Conservation (phyloP, 2,113 vertebrate species). For the Caracal caracal region DNA sequence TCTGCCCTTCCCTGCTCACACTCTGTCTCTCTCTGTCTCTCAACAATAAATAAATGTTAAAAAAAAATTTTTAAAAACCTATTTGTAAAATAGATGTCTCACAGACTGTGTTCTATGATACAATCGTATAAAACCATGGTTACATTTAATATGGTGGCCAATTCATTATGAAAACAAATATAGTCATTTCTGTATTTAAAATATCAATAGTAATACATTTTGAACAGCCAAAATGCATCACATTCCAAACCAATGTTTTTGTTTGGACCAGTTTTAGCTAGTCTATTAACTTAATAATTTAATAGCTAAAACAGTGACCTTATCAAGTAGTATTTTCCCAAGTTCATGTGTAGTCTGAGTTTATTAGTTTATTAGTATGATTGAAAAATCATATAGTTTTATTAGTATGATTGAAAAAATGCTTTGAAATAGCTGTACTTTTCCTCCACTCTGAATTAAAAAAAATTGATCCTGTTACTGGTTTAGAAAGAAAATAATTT, state of each 20-base stretch:
- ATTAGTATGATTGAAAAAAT: background rate
- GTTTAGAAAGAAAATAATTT: slow-evolving; percentile 31
- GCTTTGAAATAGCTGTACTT: slow-evolving; percentile 19
- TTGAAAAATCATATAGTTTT: background rate
- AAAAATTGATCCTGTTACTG: background rate
- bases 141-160: background rate
- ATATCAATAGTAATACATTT: background rate
- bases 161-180: slow-evolving; percentile 3
- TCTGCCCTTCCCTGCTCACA: too few relatives aligned
- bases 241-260: slow-evolving; percentile 4
- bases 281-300: background rate
- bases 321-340: background rate
- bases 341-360: background rate
- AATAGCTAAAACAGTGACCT: background rate
- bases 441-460: background rate
- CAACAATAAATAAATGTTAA: too few relatives aligned
- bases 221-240: background rate
- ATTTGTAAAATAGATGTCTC: slow-evolving; percentile 13
- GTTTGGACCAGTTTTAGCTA: background rate
- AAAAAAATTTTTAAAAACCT: background rate
- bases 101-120: background rate
- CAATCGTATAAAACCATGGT: background rate
- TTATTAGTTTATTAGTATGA: slow-evolving; percentile 13
- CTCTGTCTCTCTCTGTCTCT: too few relatives aligned
- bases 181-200: background rate